Base-by-base conservation (phyloP, 2,113 vertebrate genomes). In the Glareola pratincola region DNA sequence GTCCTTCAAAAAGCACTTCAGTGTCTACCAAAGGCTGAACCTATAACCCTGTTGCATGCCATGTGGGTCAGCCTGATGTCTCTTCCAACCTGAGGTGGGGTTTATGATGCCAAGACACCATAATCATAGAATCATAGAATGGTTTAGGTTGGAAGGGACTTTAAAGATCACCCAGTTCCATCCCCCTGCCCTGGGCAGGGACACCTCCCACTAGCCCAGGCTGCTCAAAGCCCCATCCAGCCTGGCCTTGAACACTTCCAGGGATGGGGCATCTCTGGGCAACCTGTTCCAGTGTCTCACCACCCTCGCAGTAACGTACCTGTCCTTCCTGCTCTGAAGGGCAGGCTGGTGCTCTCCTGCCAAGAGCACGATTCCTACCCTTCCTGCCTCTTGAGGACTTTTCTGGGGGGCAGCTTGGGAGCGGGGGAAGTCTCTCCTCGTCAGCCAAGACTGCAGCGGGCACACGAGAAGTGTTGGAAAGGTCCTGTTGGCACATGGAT, bases 401-500 rank as follows among this genome's bases (percentile, higher is more conserved):
- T 26, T 5, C 30, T 26, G 24, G 18, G 18, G 24, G 19, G 15
- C 18, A 77, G 32, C 27, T 5, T 59, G 32, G 36, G 37, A 59
- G 12, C 27, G 59, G 48, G 10, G 26, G 4, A 88, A 27, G 37
- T 27, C 36, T 64, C 59, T 29, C 6, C 6, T 68, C 26, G 3
- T n/a, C 43, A 79, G n/a, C 37, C 11, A 39, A 54, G 56, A 36
- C 62, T 79, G 57, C 66, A 67, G 14, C 32, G 63, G 32, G 24
- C n/a, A 63, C 20, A 39, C 0, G 9, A 73, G 45, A 37, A 39
- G 12, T 12, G 32, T 18, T 50, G 69, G 37, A 56, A 90, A 56
- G 48, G 26, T 41, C 53, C 36, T 0, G 0, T 14, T 43, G 39
- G 22, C 11, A 30, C 3, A 3, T 16, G 36, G 59, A 34, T 60